phyloP scores from a whole-genome alignment of 2,113 vertebrate genomes.

The Rhinoderma darwinii region DNA sequence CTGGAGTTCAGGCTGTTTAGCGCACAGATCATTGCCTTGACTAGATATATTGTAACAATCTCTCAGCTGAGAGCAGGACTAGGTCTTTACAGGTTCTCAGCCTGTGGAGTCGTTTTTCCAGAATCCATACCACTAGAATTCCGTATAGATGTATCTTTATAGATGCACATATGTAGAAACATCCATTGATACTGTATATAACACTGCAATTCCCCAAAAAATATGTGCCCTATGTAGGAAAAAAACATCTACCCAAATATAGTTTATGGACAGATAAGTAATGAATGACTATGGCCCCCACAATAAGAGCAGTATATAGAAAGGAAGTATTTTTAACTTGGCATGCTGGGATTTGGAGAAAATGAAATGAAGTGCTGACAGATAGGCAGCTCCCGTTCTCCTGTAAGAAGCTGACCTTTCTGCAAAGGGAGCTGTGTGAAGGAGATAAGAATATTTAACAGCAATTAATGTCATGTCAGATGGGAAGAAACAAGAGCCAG shows the following conservation, averaged over 20 bases:
- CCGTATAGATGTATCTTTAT: too few relatives aligned
- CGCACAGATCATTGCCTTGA: too few relatives aligned
- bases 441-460: conserved; percentile 60
- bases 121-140: too few relatives aligned
- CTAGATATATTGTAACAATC: too few relatives aligned
- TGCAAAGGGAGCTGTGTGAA: conserved; percentile 54
- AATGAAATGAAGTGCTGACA: conserved; percentile 47
- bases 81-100: too few relatives aligned
- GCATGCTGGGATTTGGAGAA: conserved; percentile 24
- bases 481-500: conserved; percentile 49
- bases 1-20: too few relatives aligned
- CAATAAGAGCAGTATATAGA: conserved; percentile 1
- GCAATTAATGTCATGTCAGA: conserved; percentile 60
- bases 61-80: too few relatives aligned
- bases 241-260: too few relatives aligned
- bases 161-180: too few relatives aligned
- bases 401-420: conserved; percentile 56
- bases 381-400: conserved; percentile 44
- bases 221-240: background rate
- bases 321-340: conserved; percentile 7
- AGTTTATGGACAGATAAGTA: background rate
- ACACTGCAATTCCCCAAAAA: background rate
- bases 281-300: too few relatives aligned
- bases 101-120: too few relatives aligned
- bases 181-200: too few relatives aligned